phyloP scores from a whole-genome alignment of 2,797 vertebrate species.

The Gouania willdenowi region DNA sequence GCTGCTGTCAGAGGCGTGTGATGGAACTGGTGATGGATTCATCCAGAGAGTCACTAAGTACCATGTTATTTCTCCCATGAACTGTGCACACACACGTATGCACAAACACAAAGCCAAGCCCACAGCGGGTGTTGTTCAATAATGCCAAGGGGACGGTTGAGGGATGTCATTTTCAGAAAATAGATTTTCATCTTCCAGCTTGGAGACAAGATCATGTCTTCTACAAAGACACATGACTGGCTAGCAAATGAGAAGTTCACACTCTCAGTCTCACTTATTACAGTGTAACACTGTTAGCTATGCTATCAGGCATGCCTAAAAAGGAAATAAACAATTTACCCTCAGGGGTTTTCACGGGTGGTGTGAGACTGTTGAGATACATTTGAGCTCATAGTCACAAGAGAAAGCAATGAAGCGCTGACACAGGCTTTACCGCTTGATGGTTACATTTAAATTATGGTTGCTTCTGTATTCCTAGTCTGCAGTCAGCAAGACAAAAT shows the following conservation, averaged over 20 bases:
- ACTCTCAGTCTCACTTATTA: constrained; percentile 18
- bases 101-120: constrained; percentile 47
- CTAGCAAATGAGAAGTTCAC: constrained; percentile 22
- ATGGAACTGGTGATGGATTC: constrained; percentile 33
- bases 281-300: constrained; percentile 16
- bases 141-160: constrained; percentile 25
- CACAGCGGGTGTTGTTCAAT: constrained; percentile 23
- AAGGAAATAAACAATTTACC: constrained; percentile 25
- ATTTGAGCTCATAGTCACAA: constrained; percentile 17
- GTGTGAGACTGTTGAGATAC: constrained; percentile 20
- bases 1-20: constrained; percentile 14
- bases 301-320: constrained; percentile 13
- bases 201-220: constrained; percentile 14
- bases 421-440: constrained; percentile 24
- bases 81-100: background rate
- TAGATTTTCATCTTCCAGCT: constrained; percentile 25
- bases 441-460: constrained; percentile 30
- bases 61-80: constrained; percentile 18
- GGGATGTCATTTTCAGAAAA: constrained; percentile 40
- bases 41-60: constrained; percentile 6
- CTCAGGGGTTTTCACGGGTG: constrained; percentile 11
- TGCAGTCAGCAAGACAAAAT: constrained; percentile 17
- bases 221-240: constrained; percentile 16
- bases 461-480: no score
- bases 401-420: constrained; percentile 23